Base-by-base conservation (phyloP, 2,888 invertebrate genomes). In the Sarcophaga variegata region DNA sequence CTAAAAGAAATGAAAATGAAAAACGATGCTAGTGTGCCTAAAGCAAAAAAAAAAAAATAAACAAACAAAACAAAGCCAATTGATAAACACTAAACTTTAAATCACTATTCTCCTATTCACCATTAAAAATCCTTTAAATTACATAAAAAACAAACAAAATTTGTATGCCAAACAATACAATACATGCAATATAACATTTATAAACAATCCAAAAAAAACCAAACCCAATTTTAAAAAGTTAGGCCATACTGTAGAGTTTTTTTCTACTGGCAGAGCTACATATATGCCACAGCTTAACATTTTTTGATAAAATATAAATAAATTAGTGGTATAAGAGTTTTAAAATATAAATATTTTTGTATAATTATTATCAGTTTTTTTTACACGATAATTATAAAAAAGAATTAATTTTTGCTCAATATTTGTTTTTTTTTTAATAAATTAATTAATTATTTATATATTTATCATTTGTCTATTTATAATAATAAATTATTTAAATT, bases 11-110 rank as follows among this genome's bases (percentile, higher is more conserved):
- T 64, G 63, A 71, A 72, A 69, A 78, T 59, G 37, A 83, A 74
- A 54, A 79, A 59, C 63, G 84, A 84, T 84, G 87, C 87, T 87
- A 84, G 84, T 82, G 84, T 79, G 87, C 84, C 87, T 82, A 84
- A 77, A 84, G 79, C 78, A 79, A 85, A 80, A 83, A 49, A 11
- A 14, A 22, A 62, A 78, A 69, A 11, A 70, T 17, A 64, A 59
- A 70, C 54, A 62, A 72, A 75, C 49, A 74, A 63, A 70, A 37
- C 8, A 37, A 37, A 37, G 37, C 37, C 37, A 37, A 37, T 37
- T 37, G 37, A 37, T 37, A 37, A 37, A 37, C 37, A 10, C 37
- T 10, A 37, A 54, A 54, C 14, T 54, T 14, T 70, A 70, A 37
- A 47, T 47, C 10, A 20, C 37, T 17, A 11, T 47, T 37, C 37